These are phyloP conservation scores for Escarpia spicata DNA, from an alignment of 2,888 invertebrate genomes.

Conservation along the genomic window DNA sequence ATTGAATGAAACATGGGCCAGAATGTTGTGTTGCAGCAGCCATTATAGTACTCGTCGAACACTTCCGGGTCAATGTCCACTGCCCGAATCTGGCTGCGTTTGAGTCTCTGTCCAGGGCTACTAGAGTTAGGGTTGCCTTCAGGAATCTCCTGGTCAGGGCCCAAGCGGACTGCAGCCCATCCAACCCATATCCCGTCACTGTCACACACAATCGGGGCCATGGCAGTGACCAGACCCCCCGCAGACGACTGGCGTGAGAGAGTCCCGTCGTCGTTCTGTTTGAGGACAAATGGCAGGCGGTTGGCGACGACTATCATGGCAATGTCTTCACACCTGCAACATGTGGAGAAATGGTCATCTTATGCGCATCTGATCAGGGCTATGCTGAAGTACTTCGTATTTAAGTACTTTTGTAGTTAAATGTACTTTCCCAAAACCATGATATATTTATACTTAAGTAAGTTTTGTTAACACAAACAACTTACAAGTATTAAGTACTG, in stretches of 20 bases:
- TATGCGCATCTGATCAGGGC: too few species aligned
- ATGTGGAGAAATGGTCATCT: too few species aligned
- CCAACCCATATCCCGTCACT: constrained; percentile 89
- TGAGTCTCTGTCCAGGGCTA: constrained; percentile 23
- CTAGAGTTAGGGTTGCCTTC: constrained; percentile 22
- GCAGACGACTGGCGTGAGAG: constrained; percentile 72
- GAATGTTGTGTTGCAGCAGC: constrained; percentile 90
- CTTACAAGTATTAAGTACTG: too few species aligned
- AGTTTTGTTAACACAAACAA: too few species aligned
- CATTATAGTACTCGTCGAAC: constrained; percentile 90
- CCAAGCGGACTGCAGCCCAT: constrained; percentile 87
- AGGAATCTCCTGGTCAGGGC: constrained; percentile 66
- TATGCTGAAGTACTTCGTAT: too few species aligned
- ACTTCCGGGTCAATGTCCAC: constrained; percentile 63
- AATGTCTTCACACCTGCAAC: background rate
- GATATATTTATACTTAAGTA: too few species aligned
- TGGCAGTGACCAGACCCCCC: constrained; percentile 89
- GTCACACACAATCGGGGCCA: constrained; percentile 87
- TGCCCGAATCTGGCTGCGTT: constrained; percentile 28
- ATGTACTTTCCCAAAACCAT: too few species aligned
- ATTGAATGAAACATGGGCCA: constrained; percentile 76
- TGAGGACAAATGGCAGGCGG: constrained; percentile 86
- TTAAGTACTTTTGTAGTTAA: too few species aligned
- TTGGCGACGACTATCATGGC: constrained; percentile 88
- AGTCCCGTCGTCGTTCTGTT: constrained; percentile 75